Conservation (phyloP, 2,888 invertebrate genomes). For the Piscicola geometra region DNA sequence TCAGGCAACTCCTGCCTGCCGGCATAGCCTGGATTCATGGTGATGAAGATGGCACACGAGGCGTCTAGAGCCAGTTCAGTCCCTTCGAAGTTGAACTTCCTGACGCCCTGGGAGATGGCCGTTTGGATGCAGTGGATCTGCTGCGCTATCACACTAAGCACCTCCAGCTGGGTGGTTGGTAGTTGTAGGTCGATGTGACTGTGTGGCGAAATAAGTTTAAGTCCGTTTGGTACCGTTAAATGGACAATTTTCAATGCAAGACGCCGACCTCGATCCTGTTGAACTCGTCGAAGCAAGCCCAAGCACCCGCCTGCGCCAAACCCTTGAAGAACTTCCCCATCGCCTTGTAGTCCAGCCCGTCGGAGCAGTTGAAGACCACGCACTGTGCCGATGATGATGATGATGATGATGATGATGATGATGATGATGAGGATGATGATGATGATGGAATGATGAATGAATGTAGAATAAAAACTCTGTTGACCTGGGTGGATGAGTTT, state of each 20-base stretch:
- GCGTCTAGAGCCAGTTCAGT: constrained; percentile 55
- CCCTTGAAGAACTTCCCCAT: constrained; percentile 95
- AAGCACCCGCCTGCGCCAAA: constrained; percentile 72
- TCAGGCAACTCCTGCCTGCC: constrained; percentile 57
- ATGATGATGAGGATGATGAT: not conserved
- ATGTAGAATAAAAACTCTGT: too few relatives aligned
- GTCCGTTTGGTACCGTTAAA: too few relatives aligned
- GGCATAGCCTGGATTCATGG: constrained; percentile 59
- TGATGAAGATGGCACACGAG: constrained; percentile 57
- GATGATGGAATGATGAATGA: not conserved
- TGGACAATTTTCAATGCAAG: too few relatives aligned
- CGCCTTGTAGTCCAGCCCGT: constrained; percentile 85
- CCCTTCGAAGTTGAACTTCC: constrained; percentile 67
- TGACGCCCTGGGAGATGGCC: constrained; percentile 70
- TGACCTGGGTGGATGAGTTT: too few relatives aligned
- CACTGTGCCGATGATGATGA: constrained; percentile 58
- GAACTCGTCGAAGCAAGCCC: constrained; percentile 93
- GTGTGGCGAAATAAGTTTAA: too few relatives aligned
- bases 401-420: not conserved
- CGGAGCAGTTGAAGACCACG: constrained; percentile 92
- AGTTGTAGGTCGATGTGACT: not conserved
- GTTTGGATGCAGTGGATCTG: constrained; percentile 86
- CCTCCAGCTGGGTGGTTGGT: constrained; percentile 60
- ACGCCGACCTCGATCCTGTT: constrained; percentile 81
- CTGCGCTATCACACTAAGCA: constrained; percentile 86